These are phyloP conservation scores for Epinotia nisella DNA, from an alignment of 2,888 invertebrate genomes.

Conservation along the genomic window DNA sequence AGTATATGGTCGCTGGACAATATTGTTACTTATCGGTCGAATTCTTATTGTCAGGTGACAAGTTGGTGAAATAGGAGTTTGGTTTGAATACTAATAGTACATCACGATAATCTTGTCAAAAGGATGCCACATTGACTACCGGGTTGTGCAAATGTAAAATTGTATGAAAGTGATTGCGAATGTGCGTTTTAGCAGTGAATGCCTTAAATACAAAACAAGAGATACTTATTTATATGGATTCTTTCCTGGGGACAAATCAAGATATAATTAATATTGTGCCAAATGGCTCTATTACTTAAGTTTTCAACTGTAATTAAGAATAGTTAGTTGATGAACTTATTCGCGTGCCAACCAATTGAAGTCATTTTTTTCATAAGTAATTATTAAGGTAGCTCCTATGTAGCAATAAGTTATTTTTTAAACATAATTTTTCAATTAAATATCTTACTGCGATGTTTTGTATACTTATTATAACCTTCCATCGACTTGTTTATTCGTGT, in stretches of 20 bases:
- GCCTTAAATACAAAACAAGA: neutral
- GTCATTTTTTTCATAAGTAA: slow-evolving; percentile 33
- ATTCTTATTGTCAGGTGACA: no score
- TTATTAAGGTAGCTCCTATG: slow-evolving; percentile 34
- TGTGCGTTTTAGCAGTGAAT: neutral
- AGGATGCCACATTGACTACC: neutral
- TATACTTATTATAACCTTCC: neutral
- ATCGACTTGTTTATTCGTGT: neutral
- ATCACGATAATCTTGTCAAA: neutral
- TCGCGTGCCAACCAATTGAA: slow-evolving; percentile 39
- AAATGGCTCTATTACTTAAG: neutral
- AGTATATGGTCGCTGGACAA: no score
- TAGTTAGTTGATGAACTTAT: slow-evolving; percentile 20
- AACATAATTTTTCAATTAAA: slow-evolving; percentile 28
- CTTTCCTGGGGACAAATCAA: neutral
- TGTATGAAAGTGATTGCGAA: neutral
- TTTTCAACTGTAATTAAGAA: slow-evolving; percentile 11
- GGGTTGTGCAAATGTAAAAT: neutral
- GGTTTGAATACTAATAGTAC: no score
- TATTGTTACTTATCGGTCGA: no score
- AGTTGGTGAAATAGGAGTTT: no score
- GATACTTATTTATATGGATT: neutral
- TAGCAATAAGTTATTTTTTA: slow-evolving; percentile 29
- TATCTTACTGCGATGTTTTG: slow-evolving; percentile 1
- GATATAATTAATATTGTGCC: neutral